Evolutionary conservation across 2,113 vertebrate species (phyloP), one percentile per base, ranked within the genome.

Genomic region (Megatriorchis doriae): DNA sequence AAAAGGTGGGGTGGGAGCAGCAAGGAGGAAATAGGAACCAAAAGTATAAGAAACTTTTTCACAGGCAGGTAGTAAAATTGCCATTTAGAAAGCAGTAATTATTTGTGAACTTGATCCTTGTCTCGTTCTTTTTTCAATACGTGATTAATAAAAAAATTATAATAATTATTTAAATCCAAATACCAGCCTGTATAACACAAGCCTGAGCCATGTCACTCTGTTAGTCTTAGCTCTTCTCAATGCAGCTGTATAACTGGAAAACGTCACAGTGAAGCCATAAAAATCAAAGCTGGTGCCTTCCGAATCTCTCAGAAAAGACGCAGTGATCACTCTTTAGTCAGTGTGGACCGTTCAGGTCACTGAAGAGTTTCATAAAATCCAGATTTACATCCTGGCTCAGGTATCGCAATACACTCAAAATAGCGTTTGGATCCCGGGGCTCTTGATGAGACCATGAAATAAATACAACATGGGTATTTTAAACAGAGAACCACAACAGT

Each of bases 321-420:
- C 43, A 9, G 26, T 4, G 32, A 66, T 59, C 22, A 8, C 43
- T n/a, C 43, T 17, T 13, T 3, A 32, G 25, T 25, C 40, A 50
- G 23, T 0, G 7, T 2, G 15, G 31, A 50, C 0, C 3, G 38
- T 17, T n/a, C 77, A 21, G 36, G 61, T 31, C n/a, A 9, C 52
- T 32, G 3, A 7, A 21, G 48, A 70, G 31, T 14, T 65, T 36
- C 56, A 29, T 3, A 38, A 65, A 40, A 53, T n/a, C 25, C 73
- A 85, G 38, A 26, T 31, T 34, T 56, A 48, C 19, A 63, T 11
- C 31, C 59, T 19, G 27, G 27, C 9, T 43, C 18, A n/a, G 53
- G n/a, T 29, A 10, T 23, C 70, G 12, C 70, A 84, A 12, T 1
- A 40, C 32, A 20, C 68, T 52, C 59, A 23, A 17, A 68, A 1